Percentiles rank a stretch among this genome's conserved stretches.
Conservation (phyloP, 1,140 invertebrate genomes). For the Eumaeus atala region DNA sequence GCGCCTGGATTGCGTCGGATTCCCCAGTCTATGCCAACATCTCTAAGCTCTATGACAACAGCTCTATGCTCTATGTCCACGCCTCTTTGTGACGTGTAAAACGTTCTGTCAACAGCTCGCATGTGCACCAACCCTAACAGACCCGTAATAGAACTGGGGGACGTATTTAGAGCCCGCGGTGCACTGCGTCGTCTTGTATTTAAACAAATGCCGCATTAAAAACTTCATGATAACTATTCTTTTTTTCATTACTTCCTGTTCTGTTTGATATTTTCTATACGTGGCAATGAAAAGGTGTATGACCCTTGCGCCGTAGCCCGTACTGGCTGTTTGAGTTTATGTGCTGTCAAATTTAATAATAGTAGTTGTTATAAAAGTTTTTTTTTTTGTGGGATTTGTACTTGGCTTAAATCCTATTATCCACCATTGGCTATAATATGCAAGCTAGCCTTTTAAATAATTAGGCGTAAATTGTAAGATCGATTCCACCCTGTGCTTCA, state of each 20-base stretch:
- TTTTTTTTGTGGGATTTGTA: no score
- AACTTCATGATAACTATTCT: constrained; percentile 25
- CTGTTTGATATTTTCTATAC: background rate
- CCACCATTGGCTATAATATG: no score
- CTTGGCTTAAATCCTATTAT: no score
- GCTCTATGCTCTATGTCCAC: no score
- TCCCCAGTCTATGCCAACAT: no score
- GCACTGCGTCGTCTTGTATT: constrained; percentile 15
- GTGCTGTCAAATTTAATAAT: background rate
- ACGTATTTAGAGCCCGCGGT: constrained; percentile 27
- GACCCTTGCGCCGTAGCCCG: background rate
- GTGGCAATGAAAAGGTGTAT: background rate
- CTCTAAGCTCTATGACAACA: no score
- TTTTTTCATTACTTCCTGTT: constrained; percentile 30
- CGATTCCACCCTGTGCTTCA: no score
- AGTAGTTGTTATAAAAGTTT: background rate
- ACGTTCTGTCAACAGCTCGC: background rate
- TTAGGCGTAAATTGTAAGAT: no score
- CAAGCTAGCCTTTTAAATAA: no score
- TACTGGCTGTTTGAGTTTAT: background rate
- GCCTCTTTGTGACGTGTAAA: no score
- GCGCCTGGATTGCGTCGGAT: no score
- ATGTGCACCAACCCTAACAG: constrained; percentile 2
- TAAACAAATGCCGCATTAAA: constrained; percentile 30
- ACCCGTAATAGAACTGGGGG: constrained; percentile 21